Evolutionary conservation across 2,797 vertebrate genomes (phyloP), one percentile per base, ranked within the genome.

Genomic region (Pantherophis alleghaniensis): DNA sequence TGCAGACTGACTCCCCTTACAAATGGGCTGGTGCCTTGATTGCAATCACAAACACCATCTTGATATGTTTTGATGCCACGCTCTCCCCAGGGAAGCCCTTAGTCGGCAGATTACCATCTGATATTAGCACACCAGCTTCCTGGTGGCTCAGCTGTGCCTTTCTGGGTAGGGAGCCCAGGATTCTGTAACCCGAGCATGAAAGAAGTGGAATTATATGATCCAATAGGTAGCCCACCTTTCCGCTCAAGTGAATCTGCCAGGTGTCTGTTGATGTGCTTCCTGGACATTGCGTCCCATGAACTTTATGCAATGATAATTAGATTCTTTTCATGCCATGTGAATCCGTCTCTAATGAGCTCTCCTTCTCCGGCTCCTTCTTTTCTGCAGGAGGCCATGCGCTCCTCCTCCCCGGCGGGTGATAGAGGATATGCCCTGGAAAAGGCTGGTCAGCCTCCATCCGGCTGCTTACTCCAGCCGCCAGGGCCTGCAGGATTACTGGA

Each of bases 341-440:
- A 28, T 57, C 56, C n/a, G 22, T 5, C 53, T 32, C n/a, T 57
- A 12, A 32, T 20, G 32, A n/a, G 9, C 18, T 90, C 59, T 88
- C 13, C 37, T 83, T 42, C 37, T 83, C 9, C 5, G 37, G 74
- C 6, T 56, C 92, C 37, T 60, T 5, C n/a, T 61, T n/a, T 20
- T 0, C 0, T 0, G 5, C 86, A 91, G 88, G 53, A 47, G 24
- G 47, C 0, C 2, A 9, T 88, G 42, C 10, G 16, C 2, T 0
- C 51, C 28, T 42, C 24, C 37, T 0, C 91, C 91, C 5, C 88
- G 14, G 9, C 89, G 93, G 28, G 0, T 42, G 0, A 3, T 47
- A 0, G 0, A 53, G n/a, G 94, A 37, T 37, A 55, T 60, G 79
- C 86, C 57, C 0, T 28, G 87, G 69, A 93, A 37, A 55, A 91